phyloP scores from a whole-genome alignment of 2,797 vertebrate genomes.

The Myotis vivesi region DNA sequence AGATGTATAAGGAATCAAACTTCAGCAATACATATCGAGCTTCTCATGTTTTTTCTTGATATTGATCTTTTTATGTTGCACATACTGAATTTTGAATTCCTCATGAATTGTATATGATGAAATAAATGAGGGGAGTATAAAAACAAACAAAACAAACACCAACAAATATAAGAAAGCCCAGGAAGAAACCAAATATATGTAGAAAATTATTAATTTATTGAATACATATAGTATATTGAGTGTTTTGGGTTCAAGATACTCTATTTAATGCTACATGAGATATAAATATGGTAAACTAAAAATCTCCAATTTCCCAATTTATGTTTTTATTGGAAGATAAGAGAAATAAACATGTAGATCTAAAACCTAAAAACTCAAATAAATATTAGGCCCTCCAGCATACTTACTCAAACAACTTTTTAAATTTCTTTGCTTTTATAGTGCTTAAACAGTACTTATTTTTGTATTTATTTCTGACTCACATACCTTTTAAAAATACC shows the following conservation, averaged over 20 bases:
- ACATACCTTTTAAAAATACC: neutral
- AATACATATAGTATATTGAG: neutral
- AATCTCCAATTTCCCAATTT: neutral
- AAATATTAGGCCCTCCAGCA: neutral
- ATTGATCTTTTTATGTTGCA: neutral
- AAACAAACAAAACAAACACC: neutral
- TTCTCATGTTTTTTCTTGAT: neutral
- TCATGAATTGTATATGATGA: neutral
- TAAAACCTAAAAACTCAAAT: conserved; percentile 12
- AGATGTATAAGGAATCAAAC: neutral
- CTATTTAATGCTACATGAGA: neutral
- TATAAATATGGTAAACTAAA: neutral
- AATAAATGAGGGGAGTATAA: neutral
- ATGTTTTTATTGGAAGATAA: neutral
- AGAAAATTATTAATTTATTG: neutral
- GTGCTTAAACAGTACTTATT: neutral
- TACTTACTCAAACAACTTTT: neutral
- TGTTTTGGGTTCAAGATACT: neutral
- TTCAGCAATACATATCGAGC: neutral
- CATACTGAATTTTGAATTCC: neutral
- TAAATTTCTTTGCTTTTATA: neutral
- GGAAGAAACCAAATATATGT: neutral
- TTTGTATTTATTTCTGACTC: neutral
- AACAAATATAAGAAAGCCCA: neutral
- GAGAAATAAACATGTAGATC: neutral